Conservation (phyloP, 2,113 vertebrate species). For the Tetrax tetrax region DNA sequence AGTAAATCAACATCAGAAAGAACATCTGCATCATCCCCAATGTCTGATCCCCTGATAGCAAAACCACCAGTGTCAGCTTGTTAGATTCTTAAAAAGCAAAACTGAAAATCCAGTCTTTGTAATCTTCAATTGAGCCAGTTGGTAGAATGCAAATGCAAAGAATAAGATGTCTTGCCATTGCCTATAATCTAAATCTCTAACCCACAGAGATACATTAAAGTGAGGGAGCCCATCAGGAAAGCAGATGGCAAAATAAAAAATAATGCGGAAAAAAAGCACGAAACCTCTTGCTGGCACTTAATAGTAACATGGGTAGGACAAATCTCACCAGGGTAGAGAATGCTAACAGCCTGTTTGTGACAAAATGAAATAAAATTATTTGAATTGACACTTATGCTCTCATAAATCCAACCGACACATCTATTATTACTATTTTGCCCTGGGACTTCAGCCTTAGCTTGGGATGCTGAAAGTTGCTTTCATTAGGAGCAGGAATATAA, state of each 20-base stretch:
- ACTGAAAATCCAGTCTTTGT: conserved; percentile 22
- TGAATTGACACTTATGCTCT: not conserved
- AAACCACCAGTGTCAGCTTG: not conserved
- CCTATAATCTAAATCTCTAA: conserved; percentile 39
- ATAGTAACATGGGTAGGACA: conserved; percentile 8
- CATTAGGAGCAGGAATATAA: not conserved
- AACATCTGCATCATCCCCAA: not conserved
- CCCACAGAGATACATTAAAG: conserved; percentile 38
- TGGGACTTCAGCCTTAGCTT: not conserved
- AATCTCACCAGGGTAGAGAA: conserved; percentile 17
- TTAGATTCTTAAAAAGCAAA: conserved; percentile 31
- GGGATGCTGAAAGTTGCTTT: not conserved
- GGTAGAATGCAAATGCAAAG: conserved; percentile 9
- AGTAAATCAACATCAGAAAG: not conserved
- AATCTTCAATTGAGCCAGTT: conserved; percentile 6
- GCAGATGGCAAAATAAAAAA: conserved; percentile 61
- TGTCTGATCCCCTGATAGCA: conserved; percentile 10
- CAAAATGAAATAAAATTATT: conserved; percentile 32
- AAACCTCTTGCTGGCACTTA: conserved; percentile 19
- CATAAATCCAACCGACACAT: not conserved
- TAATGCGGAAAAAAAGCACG: not conserved
- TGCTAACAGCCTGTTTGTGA: not conserved
- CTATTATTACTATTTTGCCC: not conserved
- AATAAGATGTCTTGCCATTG: conserved; percentile 12
- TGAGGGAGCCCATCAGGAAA: not conserved